Evolutionary conservation across 1,140 invertebrate genomes (phyloP), one percentile per base, ranked within the genome.

Genomic region (Coptotermes formosanus): DNA sequence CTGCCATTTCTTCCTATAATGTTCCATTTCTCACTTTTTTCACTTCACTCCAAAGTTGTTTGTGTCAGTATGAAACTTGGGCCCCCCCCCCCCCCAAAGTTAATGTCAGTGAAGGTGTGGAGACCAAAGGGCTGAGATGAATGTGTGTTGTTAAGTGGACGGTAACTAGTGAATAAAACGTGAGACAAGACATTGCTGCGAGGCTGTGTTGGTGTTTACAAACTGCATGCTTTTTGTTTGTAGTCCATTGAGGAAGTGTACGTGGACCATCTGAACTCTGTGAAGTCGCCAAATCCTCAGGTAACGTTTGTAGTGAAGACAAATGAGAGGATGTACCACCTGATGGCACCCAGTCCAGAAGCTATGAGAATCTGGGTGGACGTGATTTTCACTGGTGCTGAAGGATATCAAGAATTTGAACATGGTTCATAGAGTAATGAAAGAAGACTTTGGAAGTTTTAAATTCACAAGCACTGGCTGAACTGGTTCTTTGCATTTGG

Each of bases 331-430:
- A 93, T 95, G 75, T 99, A 97, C 90, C 96, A 97, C 90, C 91
- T 99, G 43, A 97, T 98, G 93, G 97, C 98, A 9, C 97, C 97
- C 0, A 97, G 96, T 14, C 94, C 97, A 30, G 98, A 99, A 91
- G 96, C 97, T 0, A 98, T 99, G 92, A 92, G 98, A 86, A 98
- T 99, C 88, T 99, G 98, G 98, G 97, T 99, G 44, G 98, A 99
- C 92, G 98, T 99, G 21, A 95, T 98, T 86, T 97, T 97, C 89
- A 97, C 96, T 16, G 96, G 96, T 81, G 96, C 96, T 44, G 96
- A 97, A 91, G 96, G 96, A n/a, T 96, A 97, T 90, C 94, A 94
- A 88, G 94, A 95, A 89, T 95, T 95, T 87, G 93, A 94, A 88
- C 92, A 93, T 87, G 92, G 91, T 38, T 85, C 87, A 19, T 88